A percentile compares a stretch with the other conserved stretches of the same genome.
phyloP scores from a whole-genome alignment of 2,888 invertebrate genomes.

The Tipula vernalis region DNA sequence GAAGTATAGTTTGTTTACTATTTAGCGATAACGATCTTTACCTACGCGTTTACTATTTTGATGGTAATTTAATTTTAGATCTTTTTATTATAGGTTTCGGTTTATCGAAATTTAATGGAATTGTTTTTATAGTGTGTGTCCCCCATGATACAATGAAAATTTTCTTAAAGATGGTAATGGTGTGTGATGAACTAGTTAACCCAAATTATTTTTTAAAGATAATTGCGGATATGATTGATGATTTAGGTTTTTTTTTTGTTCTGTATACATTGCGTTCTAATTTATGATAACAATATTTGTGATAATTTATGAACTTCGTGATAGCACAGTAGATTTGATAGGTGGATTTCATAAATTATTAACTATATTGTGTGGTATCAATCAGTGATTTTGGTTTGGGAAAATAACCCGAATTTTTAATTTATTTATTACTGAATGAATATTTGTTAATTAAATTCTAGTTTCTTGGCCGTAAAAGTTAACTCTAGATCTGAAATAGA shows the following conservation, averaged over 20 bases:
- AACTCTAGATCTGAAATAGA: no score
- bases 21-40: not conserved
- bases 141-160: not conserved
- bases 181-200: not conserved
- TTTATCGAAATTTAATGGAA: not conserved
- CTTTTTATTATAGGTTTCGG: not conserved
- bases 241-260: not conserved
- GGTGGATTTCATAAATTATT: no score
- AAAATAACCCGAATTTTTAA: not conserved
- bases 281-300: not conserved
- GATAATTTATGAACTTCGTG: not conserved
- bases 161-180: not conserved
- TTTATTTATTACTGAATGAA: no score
- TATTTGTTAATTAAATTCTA: no score
- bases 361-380: not conserved
- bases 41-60: not conserved
- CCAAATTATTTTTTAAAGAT: not conserved
- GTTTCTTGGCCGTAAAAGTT: no score
- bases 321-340: not conserved
- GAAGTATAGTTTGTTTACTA: not conserved
- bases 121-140: not conserved
- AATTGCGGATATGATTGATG: not conserved
- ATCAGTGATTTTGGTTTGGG: not conserved
- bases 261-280: not conserved
- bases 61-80: not conserved